A percentile compares a stretch with the other conserved stretches of the same genome.
Conservation (phyloP, 2,888 invertebrate species). For the Drosophila sordidula region DNA sequence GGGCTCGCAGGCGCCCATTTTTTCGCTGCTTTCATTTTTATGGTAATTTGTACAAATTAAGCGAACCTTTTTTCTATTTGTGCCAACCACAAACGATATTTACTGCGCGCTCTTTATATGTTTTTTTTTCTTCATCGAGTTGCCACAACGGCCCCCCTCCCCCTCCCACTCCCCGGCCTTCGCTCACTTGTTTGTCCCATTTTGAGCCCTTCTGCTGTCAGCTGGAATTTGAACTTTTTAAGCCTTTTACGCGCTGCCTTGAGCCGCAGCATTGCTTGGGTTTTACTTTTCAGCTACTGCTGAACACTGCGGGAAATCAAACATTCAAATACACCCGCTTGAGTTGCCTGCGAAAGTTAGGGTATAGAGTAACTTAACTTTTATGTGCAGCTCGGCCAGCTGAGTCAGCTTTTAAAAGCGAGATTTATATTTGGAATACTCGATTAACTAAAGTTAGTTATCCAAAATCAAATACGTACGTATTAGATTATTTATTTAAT, state of each 20-base stretch:
- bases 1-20: slow-evolving; percentile 41
- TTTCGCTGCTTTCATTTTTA: slow-evolving; percentile 70
- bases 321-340: slow-evolving; percentile 53
- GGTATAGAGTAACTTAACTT: slow-evolving; percentile 6
- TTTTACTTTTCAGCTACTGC: slow-evolving; percentile 57
- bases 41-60: slow-evolving; percentile 83
- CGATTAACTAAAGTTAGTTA: no score
- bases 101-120: slow-evolving; percentile 64
- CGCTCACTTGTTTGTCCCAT: slow-evolving; percentile 41
- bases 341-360: slow-evolving; percentile 14
- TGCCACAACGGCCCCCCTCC: slow-evolving; percentile 4
- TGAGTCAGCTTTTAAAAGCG: no score
- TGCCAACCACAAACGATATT: slow-evolving; percentile 79
- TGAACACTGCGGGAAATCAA: slow-evolving; percentile 5
- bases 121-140: slow-evolving; percentile 34
- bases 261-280: slow-evolving; percentile 65
- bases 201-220: slow-evolving; percentile 67
- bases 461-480: no score
- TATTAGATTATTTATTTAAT: no score
- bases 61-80: slow-evolving; percentile 83
- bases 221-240: slow-evolving; percentile 82
- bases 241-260: slow-evolving; percentile 79
- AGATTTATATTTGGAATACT: no score
- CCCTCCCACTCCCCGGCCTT: neutral
- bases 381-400: neutral